Percentiles rank a stretch among this genome's conserved stretches.
These are phyloP conservation scores for Stenchaetothrips biformis DNA, from an alignment of 2,888 invertebrate genomes.

Conservation along the genomic window DNA sequence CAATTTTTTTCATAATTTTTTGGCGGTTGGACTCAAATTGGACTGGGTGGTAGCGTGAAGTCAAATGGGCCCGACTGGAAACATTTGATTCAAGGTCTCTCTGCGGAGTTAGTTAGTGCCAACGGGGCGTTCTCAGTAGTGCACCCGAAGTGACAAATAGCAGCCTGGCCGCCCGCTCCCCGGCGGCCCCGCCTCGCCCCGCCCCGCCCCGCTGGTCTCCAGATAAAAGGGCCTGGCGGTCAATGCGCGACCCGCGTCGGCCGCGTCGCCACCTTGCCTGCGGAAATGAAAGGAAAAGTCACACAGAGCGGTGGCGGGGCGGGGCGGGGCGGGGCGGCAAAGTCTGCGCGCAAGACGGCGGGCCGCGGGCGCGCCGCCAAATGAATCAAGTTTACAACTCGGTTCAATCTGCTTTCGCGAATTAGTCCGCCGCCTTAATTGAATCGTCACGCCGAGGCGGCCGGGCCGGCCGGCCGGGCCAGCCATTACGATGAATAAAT, in stretches of 20 bases:
- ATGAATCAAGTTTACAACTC: constrained; percentile 18
- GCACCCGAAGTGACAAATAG: too few species aligned
- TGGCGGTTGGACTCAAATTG: too few species aligned
- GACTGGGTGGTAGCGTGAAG: too few species aligned
- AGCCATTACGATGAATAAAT: not conserved
- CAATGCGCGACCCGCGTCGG: not conserved
- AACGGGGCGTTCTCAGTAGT: too few species aligned
- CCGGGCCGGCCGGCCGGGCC: constrained; percentile 29
- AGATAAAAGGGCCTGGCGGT: not conserved
- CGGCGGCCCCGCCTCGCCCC: constrained; percentile 5
- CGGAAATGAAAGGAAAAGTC: constrained; percentile 4
- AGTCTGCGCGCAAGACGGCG: not conserved
- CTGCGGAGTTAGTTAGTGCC: too few species aligned
- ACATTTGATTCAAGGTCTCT: too few species aligned
- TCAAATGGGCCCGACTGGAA: too few species aligned
- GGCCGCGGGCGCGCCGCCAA: not conserved
- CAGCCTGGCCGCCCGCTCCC: not conserved
- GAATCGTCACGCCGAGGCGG: not conserved
- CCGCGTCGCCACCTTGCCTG: not conserved
- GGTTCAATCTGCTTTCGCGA: not conserved
- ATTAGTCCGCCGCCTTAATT: not conserved
- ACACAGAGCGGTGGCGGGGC: not conserved
- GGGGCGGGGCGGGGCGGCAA: not conserved
- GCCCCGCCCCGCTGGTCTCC: not conserved
- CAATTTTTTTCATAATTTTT: too few species aligned